Percentiles rank a stretch among this genome's conserved stretches.
Evolutionary conservation across 2,113 vertebrate genomes (phyloP).

Genomic region (Hippocampus comes): DNA sequence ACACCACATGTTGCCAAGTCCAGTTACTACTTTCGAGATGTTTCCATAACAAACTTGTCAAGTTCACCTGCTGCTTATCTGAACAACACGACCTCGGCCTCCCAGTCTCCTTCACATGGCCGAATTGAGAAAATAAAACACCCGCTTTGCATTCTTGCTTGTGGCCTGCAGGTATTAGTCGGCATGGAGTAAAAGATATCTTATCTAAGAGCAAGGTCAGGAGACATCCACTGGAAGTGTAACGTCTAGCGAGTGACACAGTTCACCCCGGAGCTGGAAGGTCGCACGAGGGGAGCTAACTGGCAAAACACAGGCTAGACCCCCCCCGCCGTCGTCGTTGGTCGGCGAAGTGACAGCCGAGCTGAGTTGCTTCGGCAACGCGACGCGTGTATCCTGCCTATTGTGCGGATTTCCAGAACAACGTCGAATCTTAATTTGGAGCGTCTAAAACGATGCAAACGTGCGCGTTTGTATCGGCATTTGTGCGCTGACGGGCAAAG

Average conservation of each 20-base stretch:
- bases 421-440: not conserved
- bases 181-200: not conserved
- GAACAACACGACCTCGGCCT: not conserved
- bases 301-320: not conserved
- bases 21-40: not conserved
- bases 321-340: no score
- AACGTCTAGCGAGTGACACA: constrained; percentile 27
- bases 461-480: not conserved
- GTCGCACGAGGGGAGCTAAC: constrained; percentile 1
- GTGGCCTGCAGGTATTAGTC: not conserved
- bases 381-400: not conserved
- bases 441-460: not conserved
- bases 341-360: no score
- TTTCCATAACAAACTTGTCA: constrained; percentile 14
- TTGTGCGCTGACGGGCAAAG: no score
- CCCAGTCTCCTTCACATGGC: not conserved
- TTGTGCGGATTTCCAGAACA: not conserved
- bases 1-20: not conserved
- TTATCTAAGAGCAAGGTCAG: constrained; percentile 44
- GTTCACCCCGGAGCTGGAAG: constrained; percentile 7
- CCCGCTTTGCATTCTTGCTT: not conserved
- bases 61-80: constrained; percentile 25
- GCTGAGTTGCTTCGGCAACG: not conserved
- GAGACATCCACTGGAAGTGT: not conserved
- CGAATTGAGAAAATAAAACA: not conserved